phyloP scores from a whole-genome alignment of 2,888 invertebrate species.

The Pasiphila rectangulata region DNA sequence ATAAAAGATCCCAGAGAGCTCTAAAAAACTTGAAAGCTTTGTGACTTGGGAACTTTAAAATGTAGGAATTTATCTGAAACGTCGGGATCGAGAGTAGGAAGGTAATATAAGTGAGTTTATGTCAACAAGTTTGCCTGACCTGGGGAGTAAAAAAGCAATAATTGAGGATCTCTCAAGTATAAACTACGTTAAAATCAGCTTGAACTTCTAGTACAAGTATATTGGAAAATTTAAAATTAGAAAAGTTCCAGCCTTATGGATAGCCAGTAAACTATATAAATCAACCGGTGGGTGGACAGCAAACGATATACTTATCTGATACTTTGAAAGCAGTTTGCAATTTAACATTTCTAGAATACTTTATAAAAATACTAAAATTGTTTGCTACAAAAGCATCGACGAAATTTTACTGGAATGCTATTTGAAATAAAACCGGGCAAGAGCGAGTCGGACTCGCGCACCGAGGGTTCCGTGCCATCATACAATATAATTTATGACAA shows the following conservation, averaged over 20 bases:
- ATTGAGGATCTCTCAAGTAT: no score
- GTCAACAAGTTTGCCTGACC: conserved; percentile 20
- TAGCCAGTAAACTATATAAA: conserved; percentile 50
- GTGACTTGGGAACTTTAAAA: conserved; percentile 32
- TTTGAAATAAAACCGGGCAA: background rate
- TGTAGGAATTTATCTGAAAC: conserved; percentile 26
- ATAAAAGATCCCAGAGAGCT: conserved; percentile 35
- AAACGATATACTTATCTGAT: conserved; percentile 48
- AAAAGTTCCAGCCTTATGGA: conserved; percentile 35
- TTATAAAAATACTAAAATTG: no score
- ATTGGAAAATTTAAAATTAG: conserved; percentile 35
- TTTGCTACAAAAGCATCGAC: no score
- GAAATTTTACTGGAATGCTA: background rate
- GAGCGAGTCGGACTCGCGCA: no score
- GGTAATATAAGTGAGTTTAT: conserved; percentile 25
- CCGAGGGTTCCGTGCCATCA: no score
- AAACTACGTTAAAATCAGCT: no score
- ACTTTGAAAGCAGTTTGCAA: conserved; percentile 28
- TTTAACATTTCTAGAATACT: conserved; percentile 1
- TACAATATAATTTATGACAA: no score
- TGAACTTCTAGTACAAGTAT: background rate
- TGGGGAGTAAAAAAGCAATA: background rate
- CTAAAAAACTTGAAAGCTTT: conserved; percentile 32
- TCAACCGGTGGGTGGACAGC: conserved; percentile 58
- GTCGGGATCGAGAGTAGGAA: conserved; percentile 21